phyloP scores from a whole-genome alignment of 1,140 invertebrate species.

The Trissolcus basalis region DNA sequence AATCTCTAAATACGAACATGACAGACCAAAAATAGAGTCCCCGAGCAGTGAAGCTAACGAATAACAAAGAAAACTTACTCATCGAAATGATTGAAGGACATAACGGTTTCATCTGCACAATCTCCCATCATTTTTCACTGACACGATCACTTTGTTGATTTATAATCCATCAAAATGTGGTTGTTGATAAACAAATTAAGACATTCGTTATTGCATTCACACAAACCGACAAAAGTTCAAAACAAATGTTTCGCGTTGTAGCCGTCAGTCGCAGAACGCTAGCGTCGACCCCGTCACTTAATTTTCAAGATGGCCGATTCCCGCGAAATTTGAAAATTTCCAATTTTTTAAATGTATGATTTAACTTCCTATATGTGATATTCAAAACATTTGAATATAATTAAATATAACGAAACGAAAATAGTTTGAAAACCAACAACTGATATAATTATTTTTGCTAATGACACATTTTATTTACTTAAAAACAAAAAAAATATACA shows the following conservation, averaged over 20 bases:
- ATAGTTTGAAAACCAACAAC: no score
- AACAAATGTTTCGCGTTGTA: conserved; percentile 51
- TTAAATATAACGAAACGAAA: no score
- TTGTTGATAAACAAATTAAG: conserved; percentile 27
- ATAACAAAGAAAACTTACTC: conserved; percentile 62
- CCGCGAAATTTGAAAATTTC: no score
- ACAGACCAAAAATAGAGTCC: conserved; percentile 38
- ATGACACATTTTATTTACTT: no score
- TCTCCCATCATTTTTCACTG: conserved; percentile 45
- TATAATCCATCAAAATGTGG: conserved; percentile 27
- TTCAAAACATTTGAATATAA: no score
- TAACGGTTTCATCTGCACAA: conserved; percentile 61
- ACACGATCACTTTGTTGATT: conserved; percentile 16
- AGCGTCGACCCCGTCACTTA: no score
- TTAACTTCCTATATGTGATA: no score
- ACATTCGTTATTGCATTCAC: conserved; percentile 5
- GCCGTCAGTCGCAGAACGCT: background rate
- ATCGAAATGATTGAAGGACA: conserved; percentile 63
- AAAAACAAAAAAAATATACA: no score
- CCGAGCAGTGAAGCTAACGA: conserved; percentile 3
- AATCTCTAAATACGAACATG: conserved; percentile 43
- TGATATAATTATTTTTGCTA: no score
- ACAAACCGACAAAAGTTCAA: conserved; percentile 65
- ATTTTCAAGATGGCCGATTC: no score
- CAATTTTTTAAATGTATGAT: no score